Evolutionary conservation across 2,113 vertebrate species (phyloP).

Genomic region (Prietella phreatophila): DNA sequence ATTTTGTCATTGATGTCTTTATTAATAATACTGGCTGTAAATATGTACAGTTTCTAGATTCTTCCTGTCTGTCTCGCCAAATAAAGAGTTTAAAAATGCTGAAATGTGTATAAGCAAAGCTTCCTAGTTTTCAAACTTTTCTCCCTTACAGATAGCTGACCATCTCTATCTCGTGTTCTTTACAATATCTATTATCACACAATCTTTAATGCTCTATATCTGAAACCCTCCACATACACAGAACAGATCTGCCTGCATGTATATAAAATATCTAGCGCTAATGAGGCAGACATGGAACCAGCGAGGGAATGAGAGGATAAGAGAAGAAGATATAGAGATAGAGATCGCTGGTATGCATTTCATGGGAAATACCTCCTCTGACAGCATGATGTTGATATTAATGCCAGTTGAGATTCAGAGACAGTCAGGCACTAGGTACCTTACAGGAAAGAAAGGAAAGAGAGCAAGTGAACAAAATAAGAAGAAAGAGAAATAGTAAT

Average conservation of each 20-base stretch:
- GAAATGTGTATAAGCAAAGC: neutral
- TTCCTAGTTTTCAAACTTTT: neutral
- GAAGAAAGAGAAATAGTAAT: neutral
- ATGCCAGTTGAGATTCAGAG: constrained; percentile 7
- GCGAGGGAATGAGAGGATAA: neutral
- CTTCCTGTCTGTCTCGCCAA: neutral
- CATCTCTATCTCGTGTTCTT: neutral
- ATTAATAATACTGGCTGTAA: neutral
- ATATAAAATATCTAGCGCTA: neutral
- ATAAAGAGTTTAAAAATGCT: neutral
- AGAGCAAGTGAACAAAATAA: neutral
- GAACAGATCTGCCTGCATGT: neutral
- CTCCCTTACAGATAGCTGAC: neutral
- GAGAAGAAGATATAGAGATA: neutral
- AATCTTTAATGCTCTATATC: neutral
- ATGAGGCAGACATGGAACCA: constrained; percentile 2
- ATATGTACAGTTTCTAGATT: neutral
- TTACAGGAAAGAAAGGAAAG: neutral
- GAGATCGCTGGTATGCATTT: neutral
- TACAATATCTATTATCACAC: neutral
- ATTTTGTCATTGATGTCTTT: neutral
- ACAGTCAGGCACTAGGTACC: neutral
- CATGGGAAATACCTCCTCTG: constrained; percentile 14
- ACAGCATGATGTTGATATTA: constrained; percentile 24
- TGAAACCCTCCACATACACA: neutral